Evolutionary conservation across 2,797 vertebrate genomes (phyloP).

Genomic region (Hypotaenidia philippensis): DNA sequence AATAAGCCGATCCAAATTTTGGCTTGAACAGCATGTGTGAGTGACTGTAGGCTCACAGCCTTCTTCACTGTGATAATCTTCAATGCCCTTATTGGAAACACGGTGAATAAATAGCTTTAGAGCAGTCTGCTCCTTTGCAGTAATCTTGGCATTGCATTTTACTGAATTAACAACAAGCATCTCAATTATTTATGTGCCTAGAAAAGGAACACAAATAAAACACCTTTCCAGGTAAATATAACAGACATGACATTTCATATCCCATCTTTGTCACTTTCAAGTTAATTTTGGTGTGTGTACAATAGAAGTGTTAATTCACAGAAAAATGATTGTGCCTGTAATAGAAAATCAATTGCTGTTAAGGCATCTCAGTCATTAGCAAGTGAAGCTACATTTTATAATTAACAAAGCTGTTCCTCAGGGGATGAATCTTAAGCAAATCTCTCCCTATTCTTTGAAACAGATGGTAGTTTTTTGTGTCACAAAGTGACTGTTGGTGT

Average conservation of each 20-base stretch:
- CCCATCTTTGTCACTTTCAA: not conserved
- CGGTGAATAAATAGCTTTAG: not conserved
- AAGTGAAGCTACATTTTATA: not conserved
- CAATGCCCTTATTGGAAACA: not conserved
- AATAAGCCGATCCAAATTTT: not conserved
- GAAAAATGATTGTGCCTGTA: not conserved
- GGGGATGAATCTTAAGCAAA: not conserved
- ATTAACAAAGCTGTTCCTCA: not conserved
- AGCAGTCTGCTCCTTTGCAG: not conserved
- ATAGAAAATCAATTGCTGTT: not conserved
- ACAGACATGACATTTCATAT: not conserved
- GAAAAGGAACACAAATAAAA: not conserved
- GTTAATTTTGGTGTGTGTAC: not conserved
- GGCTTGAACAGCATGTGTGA: not conserved
- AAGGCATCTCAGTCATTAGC: not conserved
- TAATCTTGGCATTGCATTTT: conserved; percentile 8
- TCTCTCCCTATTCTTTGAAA: not conserved
- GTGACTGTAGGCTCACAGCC: not conserved
- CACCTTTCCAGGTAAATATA: not conserved
- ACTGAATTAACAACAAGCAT: not conserved
- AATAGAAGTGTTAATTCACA: not conserved
- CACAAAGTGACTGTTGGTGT: not conserved
- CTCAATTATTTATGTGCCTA: not conserved
- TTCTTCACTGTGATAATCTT: not conserved
- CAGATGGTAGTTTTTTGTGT: not conserved